Evolutionary conservation across 2,888 invertebrate species (phyloP).

Genomic region (Stenodema calcarata): DNA sequence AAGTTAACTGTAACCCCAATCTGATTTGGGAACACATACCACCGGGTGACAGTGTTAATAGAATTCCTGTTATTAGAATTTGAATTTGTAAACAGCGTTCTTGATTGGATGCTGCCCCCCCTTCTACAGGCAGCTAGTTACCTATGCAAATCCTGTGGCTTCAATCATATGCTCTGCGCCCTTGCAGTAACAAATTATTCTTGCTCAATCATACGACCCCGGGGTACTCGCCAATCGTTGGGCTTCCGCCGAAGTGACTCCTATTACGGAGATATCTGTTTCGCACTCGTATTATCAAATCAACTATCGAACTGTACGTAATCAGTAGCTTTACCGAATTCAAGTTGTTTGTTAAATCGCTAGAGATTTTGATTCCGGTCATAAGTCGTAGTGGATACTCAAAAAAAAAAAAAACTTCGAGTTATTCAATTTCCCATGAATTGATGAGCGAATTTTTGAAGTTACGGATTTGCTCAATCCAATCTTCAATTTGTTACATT

Average conservation of each 20-base stretch:
- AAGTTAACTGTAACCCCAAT: slow-evolving; percentile 48
- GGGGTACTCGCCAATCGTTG: not conserved
- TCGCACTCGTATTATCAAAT: no score
- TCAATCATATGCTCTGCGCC: slow-evolving; percentile 44
- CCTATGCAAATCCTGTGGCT: slow-evolving; percentile 53
- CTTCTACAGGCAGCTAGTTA: slow-evolving; percentile 42
- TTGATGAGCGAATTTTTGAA: no score
- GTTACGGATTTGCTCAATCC: no score
- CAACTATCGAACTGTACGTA: no score
- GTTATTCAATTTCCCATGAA: no score
- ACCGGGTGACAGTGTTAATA: slow-evolving; percentile 50
- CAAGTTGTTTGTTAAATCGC: no score
- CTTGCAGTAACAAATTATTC: slow-evolving; percentile 49
- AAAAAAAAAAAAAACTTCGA: no score
- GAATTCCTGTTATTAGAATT: slow-evolving; percentile 53
- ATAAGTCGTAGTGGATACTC: no score
- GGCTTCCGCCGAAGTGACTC: not conserved
- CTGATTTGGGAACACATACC: slow-evolving; percentile 48
- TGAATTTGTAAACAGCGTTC: slow-evolving; percentile 52
- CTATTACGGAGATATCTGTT: not conserved
- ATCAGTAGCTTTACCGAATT: no score
- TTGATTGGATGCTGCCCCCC: slow-evolving; percentile 51
- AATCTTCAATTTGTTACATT: no score
- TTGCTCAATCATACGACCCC: slow-evolving; percentile 48
- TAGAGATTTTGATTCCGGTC: no score